These are phyloP conservation scores for Potamarius usumacintae DNA, from an alignment of 2,113 vertebrate genomes.

Conservation along the genomic window DNA sequence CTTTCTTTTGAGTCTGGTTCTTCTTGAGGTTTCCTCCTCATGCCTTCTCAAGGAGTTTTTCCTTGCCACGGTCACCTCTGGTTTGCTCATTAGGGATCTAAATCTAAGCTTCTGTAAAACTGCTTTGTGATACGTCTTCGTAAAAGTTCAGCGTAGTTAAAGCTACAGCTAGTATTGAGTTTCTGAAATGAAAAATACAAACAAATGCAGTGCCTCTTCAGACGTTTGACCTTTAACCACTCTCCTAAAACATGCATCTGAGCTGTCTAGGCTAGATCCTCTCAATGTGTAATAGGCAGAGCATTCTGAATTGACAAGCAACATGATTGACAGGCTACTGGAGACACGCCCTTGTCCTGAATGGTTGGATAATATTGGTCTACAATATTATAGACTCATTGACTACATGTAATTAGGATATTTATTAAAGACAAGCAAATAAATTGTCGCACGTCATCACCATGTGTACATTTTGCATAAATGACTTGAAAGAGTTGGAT, in stretches of 20 bases:
- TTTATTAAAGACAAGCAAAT: not conserved
- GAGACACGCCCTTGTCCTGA: not conserved
- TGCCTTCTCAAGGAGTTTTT: not conserved
- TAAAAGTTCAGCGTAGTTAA: not conserved
- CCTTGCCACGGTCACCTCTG: not conserved
- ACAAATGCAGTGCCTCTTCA: not conserved
- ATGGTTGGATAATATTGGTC: not conserved
- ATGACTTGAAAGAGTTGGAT: not conserved
- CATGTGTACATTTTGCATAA: not conserved
- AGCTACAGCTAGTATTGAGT: not conserved
- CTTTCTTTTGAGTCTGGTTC: not conserved
- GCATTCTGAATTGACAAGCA: not conserved
- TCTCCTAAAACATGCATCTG: not conserved
- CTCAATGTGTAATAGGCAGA: not conserved
- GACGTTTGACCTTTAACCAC: not conserved
- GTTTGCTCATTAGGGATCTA: not conserved
- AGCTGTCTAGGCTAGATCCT: not conserved
- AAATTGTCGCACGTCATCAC: not conserved
- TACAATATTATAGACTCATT: not conserved
- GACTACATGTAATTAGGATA: not conserved
- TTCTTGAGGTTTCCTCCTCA: not conserved
- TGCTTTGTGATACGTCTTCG: not conserved
- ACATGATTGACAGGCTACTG: not conserved
- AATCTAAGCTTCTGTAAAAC: not conserved
- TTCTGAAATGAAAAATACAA: not conserved